phyloP scores from a whole-genome alignment of 2,888 invertebrate genomes.

The Bombylius discolor region DNA sequence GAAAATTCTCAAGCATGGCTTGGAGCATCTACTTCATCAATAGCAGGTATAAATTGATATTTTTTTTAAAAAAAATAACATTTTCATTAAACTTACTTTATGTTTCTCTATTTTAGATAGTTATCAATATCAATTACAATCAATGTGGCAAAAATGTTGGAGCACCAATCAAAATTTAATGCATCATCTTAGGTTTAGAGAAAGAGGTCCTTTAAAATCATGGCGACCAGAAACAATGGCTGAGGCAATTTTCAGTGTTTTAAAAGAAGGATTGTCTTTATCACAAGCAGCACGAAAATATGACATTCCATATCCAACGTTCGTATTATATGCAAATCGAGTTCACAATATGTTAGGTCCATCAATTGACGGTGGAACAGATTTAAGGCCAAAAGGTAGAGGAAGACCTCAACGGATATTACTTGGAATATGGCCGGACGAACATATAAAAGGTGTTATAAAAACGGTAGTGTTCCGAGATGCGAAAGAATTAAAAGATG shows the following conservation, averaged over 20 bases:
- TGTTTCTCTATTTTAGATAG: conserved; percentile 49
- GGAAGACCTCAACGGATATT: conserved; percentile 83
- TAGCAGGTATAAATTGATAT: conserved; percentile 57
- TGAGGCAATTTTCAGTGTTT: conserved; percentile 82
- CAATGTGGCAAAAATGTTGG: conserved; percentile 95
- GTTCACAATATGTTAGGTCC: conserved; percentile 91
- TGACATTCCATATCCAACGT: conserved; percentile 89
- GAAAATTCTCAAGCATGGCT: conserved; percentile 89
- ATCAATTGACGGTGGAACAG: conserved; percentile 80
- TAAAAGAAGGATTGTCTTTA: conserved; percentile 77
- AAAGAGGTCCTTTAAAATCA: conserved; percentile 81
- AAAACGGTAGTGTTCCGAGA: conserved; percentile 86
- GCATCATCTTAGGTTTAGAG: conserved; percentile 81
- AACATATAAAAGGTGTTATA: conserved; percentile 84
- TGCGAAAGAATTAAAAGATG: conserved; percentile 68
- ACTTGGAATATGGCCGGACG: conserved; percentile 86
- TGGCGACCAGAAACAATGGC: conserved; percentile 94
- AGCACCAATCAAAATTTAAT: conserved; percentile 84
- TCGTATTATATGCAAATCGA: conserved; percentile 82
- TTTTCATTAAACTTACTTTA: too few species aligned
- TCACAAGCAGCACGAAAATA: conserved; percentile 87
- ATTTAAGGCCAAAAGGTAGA: conserved; percentile 80
- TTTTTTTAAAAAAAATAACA: too few species aligned
- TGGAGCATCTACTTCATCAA: conserved; percentile 76
- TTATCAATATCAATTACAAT: conserved; percentile 89